A percentile compares a stretch with the other conserved stretches of the same genome.
phyloP scores from a whole-genome alignment of 2,113 vertebrate species.

The Camarhynchus parvulus region DNA sequence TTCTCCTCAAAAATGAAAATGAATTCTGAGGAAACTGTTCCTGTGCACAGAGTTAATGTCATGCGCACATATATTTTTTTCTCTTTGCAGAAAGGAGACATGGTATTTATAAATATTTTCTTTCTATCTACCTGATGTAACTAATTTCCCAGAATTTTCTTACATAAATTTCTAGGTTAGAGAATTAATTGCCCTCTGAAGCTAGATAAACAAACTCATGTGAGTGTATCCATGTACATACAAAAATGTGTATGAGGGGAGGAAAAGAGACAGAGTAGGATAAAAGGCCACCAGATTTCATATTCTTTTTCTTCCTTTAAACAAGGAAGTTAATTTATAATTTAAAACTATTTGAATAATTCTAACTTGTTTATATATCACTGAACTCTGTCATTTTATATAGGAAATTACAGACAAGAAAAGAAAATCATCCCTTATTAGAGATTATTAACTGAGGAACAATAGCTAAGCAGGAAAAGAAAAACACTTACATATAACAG shows the following conservation, averaged over 20 bases:
- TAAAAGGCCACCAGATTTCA: neutral
- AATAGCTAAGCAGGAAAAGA: neutral
- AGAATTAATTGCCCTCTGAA: conserved; percentile 1
- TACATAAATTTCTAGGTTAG: neutral
- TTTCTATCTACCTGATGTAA: neutral
- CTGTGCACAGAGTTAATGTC: neutral
- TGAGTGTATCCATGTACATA: neutral
- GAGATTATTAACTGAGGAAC: neutral
- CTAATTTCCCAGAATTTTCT: neutral
- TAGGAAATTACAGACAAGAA: neutral
- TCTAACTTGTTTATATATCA: neutral
- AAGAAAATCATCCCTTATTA: neutral
- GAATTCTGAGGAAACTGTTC: neutral
- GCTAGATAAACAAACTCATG: neutral
- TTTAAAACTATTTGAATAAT: neutral
- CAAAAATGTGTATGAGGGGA: neutral
- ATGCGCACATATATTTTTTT: neutral
- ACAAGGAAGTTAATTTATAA: neutral
- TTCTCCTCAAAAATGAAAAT: neutral
- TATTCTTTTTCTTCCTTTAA: neutral
- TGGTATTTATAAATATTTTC: neutral
- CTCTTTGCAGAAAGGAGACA: neutral
- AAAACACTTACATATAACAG: neutral
- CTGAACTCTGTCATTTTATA: neutral
- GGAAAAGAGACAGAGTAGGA: neutral